Base-by-base conservation (phyloP, 2,113 vertebrate species). In the western clawed frog (Xenopus tropicalis) region DNA sequence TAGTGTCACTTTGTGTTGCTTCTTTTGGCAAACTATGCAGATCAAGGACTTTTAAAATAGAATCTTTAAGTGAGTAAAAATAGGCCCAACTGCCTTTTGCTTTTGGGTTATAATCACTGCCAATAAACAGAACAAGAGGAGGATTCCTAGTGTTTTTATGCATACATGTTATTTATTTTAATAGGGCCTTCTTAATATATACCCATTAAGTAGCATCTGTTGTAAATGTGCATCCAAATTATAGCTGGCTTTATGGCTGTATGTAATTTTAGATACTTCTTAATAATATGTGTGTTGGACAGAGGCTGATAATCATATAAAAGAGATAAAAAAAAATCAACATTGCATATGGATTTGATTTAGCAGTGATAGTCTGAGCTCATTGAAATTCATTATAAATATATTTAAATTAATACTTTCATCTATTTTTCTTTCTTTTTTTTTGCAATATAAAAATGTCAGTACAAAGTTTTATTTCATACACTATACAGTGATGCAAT, bases 51-150 rank as follows among this genome's bases (percentile, higher is more conserved):
- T 19, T 17, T n/a, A n/a, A 54, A 54, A 54, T 54, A 54, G 52
- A 54, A 54, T n/a, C 19, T n/a, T 54, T 20, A 54, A n/a, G 3
- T n/a, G 19, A 17, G 52, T 54, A 54, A 54, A 54, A 54, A n/a
- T 54, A 54, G 52, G 19, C 16, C 2, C 10, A n/a, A 6, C 52
- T 17, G 14, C 9, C 52, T 17, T 20, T 54, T 54, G 16, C 52
- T n/a, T 54, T 54, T 17, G 52, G 52, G 52, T 54, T 54, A n/a
- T n/a, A 54, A 54, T 54, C 52, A 54, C 19, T 54, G 52, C 52
- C 52, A 54, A 1, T 54, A 54, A 54, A 54, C 52, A 54, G 52
- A 54, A 19, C 5, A n/a, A 54, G 19, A 54, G 16, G 19, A 54
- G 16, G 52, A 17, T 54, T 54, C 52, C n/a, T 54, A 54, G 52